Evolutionary conservation across 1,140 invertebrate genomes (phyloP).

Genomic region (Pogonus chalceus): DNA sequence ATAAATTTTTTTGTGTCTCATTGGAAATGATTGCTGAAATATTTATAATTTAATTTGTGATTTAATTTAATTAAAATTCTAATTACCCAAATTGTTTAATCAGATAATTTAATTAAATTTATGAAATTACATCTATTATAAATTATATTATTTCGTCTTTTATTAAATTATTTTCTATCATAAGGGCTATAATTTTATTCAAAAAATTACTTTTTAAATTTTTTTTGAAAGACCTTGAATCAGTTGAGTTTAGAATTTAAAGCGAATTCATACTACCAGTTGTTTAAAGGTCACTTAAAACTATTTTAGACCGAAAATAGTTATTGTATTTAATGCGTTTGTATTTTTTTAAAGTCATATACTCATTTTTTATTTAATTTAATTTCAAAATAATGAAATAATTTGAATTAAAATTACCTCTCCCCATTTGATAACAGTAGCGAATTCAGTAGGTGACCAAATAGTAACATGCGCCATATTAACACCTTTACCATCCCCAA

Average conservation of each 20-base stretch:
- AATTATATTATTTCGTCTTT: background rate
- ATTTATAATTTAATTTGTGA: background rate
- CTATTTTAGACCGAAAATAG: background rate
- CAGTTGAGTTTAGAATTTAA: no score
- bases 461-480: conserved; percentile 49
- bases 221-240: no score
- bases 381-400: no score
- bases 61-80: background rate
- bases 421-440: conserved; percentile 54
- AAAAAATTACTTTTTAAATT: background rate
- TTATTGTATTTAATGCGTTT: no score
- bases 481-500: conserved; percentile 50
- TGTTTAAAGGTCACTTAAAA: no score
- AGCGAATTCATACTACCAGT: no score
- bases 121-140: background rate
- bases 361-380: background rate
- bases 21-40: conserved; percentile 62
- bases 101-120: background rate
- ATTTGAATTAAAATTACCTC: no score
- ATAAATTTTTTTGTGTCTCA: conserved; percentile 65
- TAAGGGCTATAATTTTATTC: background rate
- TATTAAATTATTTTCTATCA: background rate
- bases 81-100: background rate
- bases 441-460: conserved; percentile 58
- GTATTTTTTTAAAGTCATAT: background rate